phyloP scores from a whole-genome alignment of 2,797 vertebrate species.

The Dallia pectoralis region DNA sequence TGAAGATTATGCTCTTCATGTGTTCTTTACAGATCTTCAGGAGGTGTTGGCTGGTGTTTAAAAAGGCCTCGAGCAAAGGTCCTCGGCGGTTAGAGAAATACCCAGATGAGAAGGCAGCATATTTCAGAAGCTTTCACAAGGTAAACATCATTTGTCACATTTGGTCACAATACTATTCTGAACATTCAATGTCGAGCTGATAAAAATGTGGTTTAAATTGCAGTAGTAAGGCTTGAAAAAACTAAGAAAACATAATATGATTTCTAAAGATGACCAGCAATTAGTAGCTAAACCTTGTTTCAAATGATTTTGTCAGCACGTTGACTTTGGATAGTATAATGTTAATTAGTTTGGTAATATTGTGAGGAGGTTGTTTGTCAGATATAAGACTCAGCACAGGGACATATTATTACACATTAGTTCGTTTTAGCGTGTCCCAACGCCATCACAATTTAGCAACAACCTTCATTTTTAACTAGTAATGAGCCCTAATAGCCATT shows the following conservation, averaged over 20 bases:
- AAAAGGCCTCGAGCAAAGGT: slow-evolving; percentile 98
- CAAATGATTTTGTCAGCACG: too few species aligned
- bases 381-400: neutral
- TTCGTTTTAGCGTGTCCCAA: slow-evolving; percentile 15
- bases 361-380: too few species aligned
- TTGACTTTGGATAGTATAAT: too few species aligned
- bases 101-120: slow-evolving; percentile 97
- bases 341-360: too few species aligned
- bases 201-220: too few species aligned
- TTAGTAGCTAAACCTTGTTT: too few species aligned
- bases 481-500: neutral
- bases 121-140: slow-evolving; percentile 98
- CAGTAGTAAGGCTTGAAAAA: too few species aligned
- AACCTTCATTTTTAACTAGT: neutral
- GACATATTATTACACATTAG: slow-evolving; percentile 18
- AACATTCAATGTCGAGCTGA: too few species aligned
- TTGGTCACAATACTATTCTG: too few species aligned
- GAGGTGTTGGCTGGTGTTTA: slow-evolving; percentile 97
- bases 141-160: slow-evolving; percentile 57
- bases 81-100: slow-evolving; percentile 96
- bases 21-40: slow-evolving; percentile 86
- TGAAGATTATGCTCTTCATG: neutral
- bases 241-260: too few species aligned
- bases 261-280: too few species aligned
- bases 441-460: slow-evolving; percentile 14